Evolutionary conservation across 53 echinoderm and acorn worm species (phyloP).

Genomic region (Antedon mediterranea): DNA sequence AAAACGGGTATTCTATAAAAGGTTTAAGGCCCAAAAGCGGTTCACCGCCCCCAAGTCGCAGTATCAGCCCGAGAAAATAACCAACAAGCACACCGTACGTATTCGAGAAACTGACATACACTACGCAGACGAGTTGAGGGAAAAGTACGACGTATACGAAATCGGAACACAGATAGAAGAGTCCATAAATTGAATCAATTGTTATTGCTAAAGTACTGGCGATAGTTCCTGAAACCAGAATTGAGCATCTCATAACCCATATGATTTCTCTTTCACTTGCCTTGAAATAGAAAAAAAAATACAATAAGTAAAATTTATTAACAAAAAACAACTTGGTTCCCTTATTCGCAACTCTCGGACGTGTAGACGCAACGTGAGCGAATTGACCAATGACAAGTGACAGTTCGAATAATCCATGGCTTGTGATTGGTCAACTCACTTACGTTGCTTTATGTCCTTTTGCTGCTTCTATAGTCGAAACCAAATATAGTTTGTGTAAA

Average conservation of each 20-base stretch:
- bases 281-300: neutral
- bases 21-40: constrained; percentile 3
- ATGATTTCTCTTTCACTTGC: constrained; percentile 27
- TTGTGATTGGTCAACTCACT: too few relatives aligned
- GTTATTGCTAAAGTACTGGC: constrained; percentile 19
- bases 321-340: too few relatives aligned
- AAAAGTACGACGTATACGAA: constrained; percentile 33
- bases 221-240: constrained; percentile 6
- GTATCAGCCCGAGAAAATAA: constrained; percentile 10
- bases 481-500: too few relatives aligned
- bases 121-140: constrained; percentile 32
- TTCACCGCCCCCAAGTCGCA: constrained; percentile 16
- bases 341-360: too few relatives aligned
- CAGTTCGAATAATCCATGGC: too few relatives aligned
- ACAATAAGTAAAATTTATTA: too few relatives aligned
- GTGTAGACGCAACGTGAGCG: too few relatives aligned
- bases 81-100: constrained; percentile 13
- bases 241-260: constrained; percentile 15
- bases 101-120: constrained; percentile 24
- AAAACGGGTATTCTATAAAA: constrained; percentile 10
- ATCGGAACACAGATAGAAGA: too few relatives aligned
- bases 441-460: too few relatives aligned
- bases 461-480: too few relatives aligned
- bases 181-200: constrained; percentile 21
- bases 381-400: too few relatives aligned